Evolutionary conservation across 2,113 vertebrate genomes (phyloP).

Genomic region (Apteryx mantelli): DNA sequence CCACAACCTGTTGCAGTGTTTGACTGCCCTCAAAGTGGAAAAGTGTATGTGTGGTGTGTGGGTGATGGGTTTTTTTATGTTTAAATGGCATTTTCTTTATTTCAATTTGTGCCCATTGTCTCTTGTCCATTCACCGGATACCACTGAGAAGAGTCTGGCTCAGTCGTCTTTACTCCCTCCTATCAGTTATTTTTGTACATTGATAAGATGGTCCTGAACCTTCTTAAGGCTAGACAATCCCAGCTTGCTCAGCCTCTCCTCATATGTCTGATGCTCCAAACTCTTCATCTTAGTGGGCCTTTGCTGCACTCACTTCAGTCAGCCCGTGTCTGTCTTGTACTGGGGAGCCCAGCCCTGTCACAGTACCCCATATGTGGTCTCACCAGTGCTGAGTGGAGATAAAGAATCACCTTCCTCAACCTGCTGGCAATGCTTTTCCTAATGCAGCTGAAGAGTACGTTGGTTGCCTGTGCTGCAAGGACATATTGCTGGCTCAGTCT

Average conservation of each 20-base stretch:
- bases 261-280: background rate
- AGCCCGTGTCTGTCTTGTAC: background rate
- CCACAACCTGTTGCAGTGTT: background rate
- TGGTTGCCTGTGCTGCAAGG: background rate
- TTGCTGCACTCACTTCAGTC: background rate
- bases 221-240: background rate
- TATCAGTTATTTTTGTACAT: background rate
- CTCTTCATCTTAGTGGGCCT: background rate
- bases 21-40: rapidly evolving
- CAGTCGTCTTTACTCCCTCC: background rate
- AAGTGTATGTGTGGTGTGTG: background rate
- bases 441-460: rapidly evolving
- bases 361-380: background rate
- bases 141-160: background rate
- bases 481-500: background rate
- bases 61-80: rapidly evolving
- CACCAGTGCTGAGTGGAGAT: background rate
- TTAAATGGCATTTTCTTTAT: background rate
- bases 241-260: background rate
- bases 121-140: background rate
- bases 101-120: background rate
- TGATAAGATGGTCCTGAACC: background rate
- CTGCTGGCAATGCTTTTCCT: background rate
- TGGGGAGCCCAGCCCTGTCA: background rate
- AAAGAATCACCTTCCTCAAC: rapidly evolving